phyloP scores from a whole-genome alignment of 2,888 invertebrate genomes.

The Eupeodes luniger region DNA sequence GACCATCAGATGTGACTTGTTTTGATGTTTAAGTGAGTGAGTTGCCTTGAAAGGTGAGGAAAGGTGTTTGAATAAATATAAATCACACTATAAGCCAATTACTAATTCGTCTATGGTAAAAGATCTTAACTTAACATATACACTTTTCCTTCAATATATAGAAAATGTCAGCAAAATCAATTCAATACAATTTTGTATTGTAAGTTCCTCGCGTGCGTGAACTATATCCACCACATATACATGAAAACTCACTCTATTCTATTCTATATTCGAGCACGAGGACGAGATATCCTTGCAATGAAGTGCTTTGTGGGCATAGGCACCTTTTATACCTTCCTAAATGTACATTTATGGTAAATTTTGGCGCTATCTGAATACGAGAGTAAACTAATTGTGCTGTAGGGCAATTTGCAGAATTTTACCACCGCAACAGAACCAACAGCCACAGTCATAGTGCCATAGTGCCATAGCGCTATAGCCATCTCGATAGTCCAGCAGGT shows the following conservation, averaged over 20 bases:
- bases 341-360: conserved; percentile 9
- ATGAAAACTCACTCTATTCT: not conserved
- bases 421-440: conserved; percentile 16
- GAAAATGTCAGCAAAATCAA: not conserved
- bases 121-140: not conserved
- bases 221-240: not conserved
- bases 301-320: not conserved
- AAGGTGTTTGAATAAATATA: conserved; percentile 4
- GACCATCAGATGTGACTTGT: not conserved
- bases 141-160: not conserved
- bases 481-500: not conserved
- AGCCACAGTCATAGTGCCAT: not conserved
- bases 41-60: not conserved
- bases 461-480: too few species aligned
- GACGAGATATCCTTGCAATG: not conserved
- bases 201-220: not conserved
- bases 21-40: too few species aligned
- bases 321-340: not conserved
- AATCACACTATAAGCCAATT: not conserved
- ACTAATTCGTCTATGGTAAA: not conserved
- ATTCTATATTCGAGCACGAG: not conserved
- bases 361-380: conserved; percentile 1
- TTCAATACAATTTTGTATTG: not conserved
- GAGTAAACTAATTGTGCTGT: conserved; percentile 34
- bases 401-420: conserved; percentile 33